These are phyloP conservation scores for Strigops habroptila DNA, from an alignment of 2,113 vertebrate genomes.

Conservation along the genomic window DNA sequence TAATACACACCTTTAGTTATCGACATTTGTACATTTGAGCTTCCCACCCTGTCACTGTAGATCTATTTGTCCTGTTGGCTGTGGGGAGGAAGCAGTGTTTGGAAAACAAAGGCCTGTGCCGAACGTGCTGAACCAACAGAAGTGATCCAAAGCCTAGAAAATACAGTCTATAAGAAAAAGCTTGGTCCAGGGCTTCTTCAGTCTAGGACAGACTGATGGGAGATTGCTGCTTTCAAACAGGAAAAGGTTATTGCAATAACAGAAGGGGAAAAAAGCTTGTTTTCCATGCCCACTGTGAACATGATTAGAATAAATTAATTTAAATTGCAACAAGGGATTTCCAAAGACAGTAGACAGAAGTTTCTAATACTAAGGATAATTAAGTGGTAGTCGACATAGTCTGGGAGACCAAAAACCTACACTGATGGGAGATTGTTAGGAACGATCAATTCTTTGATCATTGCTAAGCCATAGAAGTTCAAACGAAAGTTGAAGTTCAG, in stretches of 20 bases:
- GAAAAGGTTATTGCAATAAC: background rate
- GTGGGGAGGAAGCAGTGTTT: background rate
- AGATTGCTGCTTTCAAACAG: background rate
- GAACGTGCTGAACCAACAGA: background rate
- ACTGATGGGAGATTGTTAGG: background rate
- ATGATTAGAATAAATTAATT: background rate
- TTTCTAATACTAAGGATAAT: background rate
- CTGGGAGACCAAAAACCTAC: background rate
- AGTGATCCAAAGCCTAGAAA: background rate
- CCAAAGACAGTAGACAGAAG: background rate
- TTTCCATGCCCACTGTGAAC: background rate
- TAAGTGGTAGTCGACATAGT: background rate
- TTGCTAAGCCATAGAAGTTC: background rate
- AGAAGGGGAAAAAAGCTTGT: background rate
- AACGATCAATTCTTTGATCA: background rate
- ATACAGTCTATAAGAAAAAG: background rate
- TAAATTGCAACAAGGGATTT: background rate
- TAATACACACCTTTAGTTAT: background rate
- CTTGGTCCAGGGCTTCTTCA: background rate
- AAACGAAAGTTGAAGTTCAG: background rate
- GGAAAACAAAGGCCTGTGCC: background rate
- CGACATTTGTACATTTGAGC: background rate
- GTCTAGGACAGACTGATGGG: background rate
- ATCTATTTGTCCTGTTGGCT: background rate
- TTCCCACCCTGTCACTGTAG: background rate